Conservation (phyloP, 2,113 vertebrate genomes). For the human (Homo sapiens) region GRCh38 chr11:44259501-44260000, state of each 20-base stretch:
- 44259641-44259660: background rate
- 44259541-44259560: background rate
- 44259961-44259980: background rate
- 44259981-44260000: background rate
- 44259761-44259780: background rate
- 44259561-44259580: background rate
- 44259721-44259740: background rate
- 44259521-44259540: background rate
- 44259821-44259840: background rate
- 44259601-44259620: accelerated
- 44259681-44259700: background rate
- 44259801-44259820: too few species aligned
- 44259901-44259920: background rate
- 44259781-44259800: background rate
- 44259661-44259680: too few species aligned
- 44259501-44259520: background rate
- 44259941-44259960: background rate
- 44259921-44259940: background rate
- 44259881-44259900: background rate
- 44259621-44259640: background rate
- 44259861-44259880: background rate
- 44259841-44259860: background rate
- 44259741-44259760: background rate
- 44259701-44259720: background rate
- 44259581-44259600: accelerated